A percentile compares a stretch with the other conserved stretches of the same genome.
Evolutionary conservation across 2,888 invertebrate species (phyloP).

Genomic region (Eueremaeus valkanovi): DNA sequence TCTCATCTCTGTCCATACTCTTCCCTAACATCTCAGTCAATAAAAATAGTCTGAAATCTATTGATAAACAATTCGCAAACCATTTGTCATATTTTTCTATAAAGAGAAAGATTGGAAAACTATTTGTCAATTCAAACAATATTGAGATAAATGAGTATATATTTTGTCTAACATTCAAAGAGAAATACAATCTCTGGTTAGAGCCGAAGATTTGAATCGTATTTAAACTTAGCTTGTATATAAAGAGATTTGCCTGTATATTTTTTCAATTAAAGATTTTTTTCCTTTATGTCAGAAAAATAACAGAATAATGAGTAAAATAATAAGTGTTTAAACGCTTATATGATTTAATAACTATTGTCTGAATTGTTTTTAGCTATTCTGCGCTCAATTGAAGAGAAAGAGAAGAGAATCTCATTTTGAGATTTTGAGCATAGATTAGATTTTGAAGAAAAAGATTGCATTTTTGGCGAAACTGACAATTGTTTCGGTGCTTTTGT

Average conservation of each 20-base stretch:
- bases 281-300: background rate
- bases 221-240: too few relatives aligned
- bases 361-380: background rate
- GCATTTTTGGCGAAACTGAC: background rate
- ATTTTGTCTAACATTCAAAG: background rate
- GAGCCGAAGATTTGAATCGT: background rate
- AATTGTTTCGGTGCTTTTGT: background rate
- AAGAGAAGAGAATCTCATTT: background rate
- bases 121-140: conserved; percentile 1
- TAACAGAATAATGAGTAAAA: background rate
- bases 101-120: background rate
- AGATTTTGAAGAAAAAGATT: background rate
- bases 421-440: too few relatives aligned
- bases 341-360: background rate
- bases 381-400: background rate
- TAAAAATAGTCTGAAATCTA: too few relatives aligned
- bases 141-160: background rate
- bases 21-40: background rate
- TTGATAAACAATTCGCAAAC: background rate
- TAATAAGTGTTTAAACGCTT: background rate
- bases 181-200: background rate
- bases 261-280: too few relatives aligned
- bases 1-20: background rate
- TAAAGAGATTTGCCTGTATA: background rate
- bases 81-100: background rate